Base-by-base conservation (phyloP, 2,797 vertebrate genomes). In the Esox masquinongy region DNA sequence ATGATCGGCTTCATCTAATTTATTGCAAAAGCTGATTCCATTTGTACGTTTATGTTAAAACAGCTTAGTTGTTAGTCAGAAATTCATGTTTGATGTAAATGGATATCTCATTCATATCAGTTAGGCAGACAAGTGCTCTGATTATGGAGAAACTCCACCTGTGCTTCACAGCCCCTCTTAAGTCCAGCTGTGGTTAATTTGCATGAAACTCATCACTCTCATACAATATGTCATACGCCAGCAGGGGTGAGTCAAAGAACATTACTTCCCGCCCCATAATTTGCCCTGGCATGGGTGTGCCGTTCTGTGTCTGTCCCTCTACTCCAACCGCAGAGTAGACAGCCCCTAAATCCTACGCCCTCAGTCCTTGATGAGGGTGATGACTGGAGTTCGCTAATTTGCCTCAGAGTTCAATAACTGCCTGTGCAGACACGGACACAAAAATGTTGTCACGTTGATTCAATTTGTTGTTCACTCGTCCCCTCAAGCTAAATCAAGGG, bases 201-300 rank as follows among this genome's bases (percentile, higher is more conserved):
- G 43, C 43, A 47, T 47, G 11, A 47, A 47, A 47, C 43, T 47
- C 1, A 14, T 14, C 43, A 47, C n/a, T 17, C 77, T 87, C 81
- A 84, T 90, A 0, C 81, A 87, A 88, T 74, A 90, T 86, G 77
- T 19, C 80, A 90, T 83, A 51, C 49, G 34, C 17, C 66, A 56
- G 16, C 1, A 4, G 0, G 34, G 72, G 76, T 77, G 76, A 77
- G 56, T 75, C 51, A 12, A 5, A 5, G 43, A 14, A 34, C 22
- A 3, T 16, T 53, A 3, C 51, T 80, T 87, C 71, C 79, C 73
- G 11, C 80, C 72, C 68, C 77, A 86, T 85, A 81, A 83, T 87
- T 77, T 77, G 68, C n/a, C 47, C 39, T 11, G 24, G 17, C 24
- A 59, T 31, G 16, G 29, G 22, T 50, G 4, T 68, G 71, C 16